Base-by-base conservation (phyloP, 2,888 invertebrate species). In the Labia minor region DNA sequence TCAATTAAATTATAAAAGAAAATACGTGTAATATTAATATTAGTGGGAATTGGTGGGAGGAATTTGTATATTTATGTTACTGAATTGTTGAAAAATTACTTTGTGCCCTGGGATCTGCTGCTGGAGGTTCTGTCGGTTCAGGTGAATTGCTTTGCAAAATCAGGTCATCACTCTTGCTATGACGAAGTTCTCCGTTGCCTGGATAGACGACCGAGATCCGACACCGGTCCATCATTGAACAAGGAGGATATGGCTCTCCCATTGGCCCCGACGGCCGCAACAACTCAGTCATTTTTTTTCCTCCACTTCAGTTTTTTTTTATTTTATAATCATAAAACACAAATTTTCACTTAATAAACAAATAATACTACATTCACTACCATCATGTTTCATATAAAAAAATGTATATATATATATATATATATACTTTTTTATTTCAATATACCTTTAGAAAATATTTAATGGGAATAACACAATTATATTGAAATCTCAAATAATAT, bases 151-250 rank as follows among this genome's bases (percentile, higher is more conserved):
- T 78, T 74, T 81, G 80, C 64, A 81, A 74, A 69, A 81, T 79
- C 67, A 81, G 72, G 73, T 81, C 81, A 73, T 81, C 81, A 74
- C 81, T 81, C 74, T 80, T 81, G 73, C 80, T 80, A 68, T 80
- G 77, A 69, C 79, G 79, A 68, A 81, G 73, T 69, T 81, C 49
- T 11, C 49, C 49, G 49, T 49, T 49, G 49, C 49, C 49, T 49
- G 49, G 49, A 14, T 49, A 49, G n/a, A 49, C 49, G 6, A 49
- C 49, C 3, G 49, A 49, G 49, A 49, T 49, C 14, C 49, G 49
- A 14, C 49, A 49, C 49, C 49, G 49, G 16, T 49, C 49, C n/a
- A 49, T 11, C 49, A 49, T 49, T 14, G 49, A 49, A 49, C 49
- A 49, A 49, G 49, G 49, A 3, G 49, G 49, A 49, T 49, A 49